Evolutionary conservation across 2,797 vertebrate species (phyloP), one percentile per base, ranked within the genome.

Genomic region (Enoplosus armatus): DNA sequence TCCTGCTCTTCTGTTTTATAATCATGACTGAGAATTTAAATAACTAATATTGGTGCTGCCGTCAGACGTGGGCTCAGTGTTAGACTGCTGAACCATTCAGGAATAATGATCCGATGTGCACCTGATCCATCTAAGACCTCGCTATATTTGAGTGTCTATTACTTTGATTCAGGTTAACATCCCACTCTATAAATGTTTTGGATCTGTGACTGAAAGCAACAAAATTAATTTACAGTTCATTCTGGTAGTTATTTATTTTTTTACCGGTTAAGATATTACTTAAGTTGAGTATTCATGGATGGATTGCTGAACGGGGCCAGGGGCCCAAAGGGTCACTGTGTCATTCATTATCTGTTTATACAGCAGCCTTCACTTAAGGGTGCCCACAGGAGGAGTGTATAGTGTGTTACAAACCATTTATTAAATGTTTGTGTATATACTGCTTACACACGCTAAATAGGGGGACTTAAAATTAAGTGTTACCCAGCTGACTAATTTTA

Each of bases 21-120:
- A 85, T 84, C 77, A 85, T 75, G 51, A 45, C 35, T 56, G 47
- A 35, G 27, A 33, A 82, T 82, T 83, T 76, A 50, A 74, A 86
- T 73, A 48, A 75, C 27, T 60, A 67, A 79, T 39, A 58, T 60
- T 11, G 67, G 72, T 39, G 53, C 65, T 48, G 73, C 64, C 41
- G 39, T 72, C 63, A 51, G 50, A 65, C 20, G 9, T 58, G 31
- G 27, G 12, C 33, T 70, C 53, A 48, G 68, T 41, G n/a, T 37
- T 43, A 18, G 12, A 56, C 47, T 54, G 54, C 47, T 16, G 67
- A 65, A 50, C 55, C 48, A 58, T 73, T 75, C 43, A 79, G 66
- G 35, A 68, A 50, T 75, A 72, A 72, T 11, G 5, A 83, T 53
- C 37, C 31, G 43, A 53, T 39, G 24, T 69, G 18, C 58, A 67